Base-by-base conservation (phyloP, 2,113 vertebrate species). In the Reinhardtius hippoglossoides region DNA sequence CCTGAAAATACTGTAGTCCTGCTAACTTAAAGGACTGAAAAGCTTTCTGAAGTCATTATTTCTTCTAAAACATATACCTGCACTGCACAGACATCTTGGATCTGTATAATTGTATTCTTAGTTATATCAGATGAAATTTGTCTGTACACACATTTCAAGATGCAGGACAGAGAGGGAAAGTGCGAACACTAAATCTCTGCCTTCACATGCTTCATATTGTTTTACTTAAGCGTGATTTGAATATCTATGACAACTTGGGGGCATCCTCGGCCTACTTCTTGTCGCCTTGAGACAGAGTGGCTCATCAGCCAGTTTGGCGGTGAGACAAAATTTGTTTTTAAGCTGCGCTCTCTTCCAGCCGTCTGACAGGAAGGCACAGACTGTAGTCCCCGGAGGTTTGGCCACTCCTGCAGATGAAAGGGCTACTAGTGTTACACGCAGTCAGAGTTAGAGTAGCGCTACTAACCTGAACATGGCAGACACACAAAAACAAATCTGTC, bases 301-400 rank as follows among this genome's bases (percentile, higher is more conserved):
- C 52, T 78, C 42, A 75, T 74, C 56, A 59, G 64, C 16, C 44
- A 15, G 66, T 80, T 71, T 79, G 61, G 37, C 55, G 62, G 59
- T 44, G 48, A 79, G 40, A 42, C 40, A 74, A 82, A 67, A 50
- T 75, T 86, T 85, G 87, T 90, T 88, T 84, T 81, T 74, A 75
- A 83, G 73, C 40, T 37, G 27, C 56, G 66, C 59, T 85, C 42
- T 63, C 27, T 80, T 46, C 26, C 27, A 61, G 60, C 62, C 31
- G 62, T 44, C 55, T 52, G 71, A 70, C 57, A 65, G 61, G 58
- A 83, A 59, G 71, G 82, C 83, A 68, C 70, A 66, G 56, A 52
- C 23, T 71, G 46, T 62, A n/a, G 71, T 78, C 67, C 81, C 67
- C 7, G 56, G 81, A 74, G 84, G 76, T 80, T 76, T 68, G 44